Evolutionary conservation across 2,113 vertebrate genomes (phyloP).

Genomic region (Vicugna pacos): DNA sequence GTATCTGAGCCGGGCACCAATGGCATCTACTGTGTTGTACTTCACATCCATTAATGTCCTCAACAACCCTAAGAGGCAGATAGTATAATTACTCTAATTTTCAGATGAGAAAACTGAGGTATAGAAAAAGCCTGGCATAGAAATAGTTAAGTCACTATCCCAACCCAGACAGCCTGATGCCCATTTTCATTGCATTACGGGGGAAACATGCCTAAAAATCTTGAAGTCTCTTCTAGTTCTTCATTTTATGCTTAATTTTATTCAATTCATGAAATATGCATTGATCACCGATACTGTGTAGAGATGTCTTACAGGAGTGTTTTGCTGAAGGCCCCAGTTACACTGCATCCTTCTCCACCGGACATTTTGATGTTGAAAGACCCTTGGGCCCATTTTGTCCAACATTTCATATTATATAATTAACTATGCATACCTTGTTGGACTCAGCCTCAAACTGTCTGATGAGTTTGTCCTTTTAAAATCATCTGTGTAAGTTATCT

Average conservation of each 20-base stretch:
- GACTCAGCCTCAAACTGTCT: constrained; percentile 50
- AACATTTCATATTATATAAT: constrained; percentile 30
- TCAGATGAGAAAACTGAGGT: constrained; percentile 19
- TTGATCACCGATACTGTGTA: neutral
- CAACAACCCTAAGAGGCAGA: neutral
- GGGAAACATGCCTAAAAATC: neutral
- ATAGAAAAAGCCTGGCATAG: constrained; percentile 18
- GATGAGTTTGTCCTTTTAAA: constrained; percentile 67
- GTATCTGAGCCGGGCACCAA: neutral
- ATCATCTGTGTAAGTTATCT: constrained; percentile 44
- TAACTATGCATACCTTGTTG: constrained; percentile 30
- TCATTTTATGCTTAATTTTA: constrained; percentile 35
- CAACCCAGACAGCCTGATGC: neutral
- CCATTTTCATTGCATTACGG: constrained; percentile 7
- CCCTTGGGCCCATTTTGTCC: constrained; percentile 12
- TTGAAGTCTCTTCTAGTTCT: constrained; percentile 25
- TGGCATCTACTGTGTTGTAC: neutral
- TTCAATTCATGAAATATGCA: neutral
- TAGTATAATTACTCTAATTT: neutral
- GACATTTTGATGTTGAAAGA: constrained; percentile 54
- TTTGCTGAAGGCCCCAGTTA: neutral
- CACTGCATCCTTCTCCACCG: neutral
- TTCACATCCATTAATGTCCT: neutral
- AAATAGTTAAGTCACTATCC: neutral
- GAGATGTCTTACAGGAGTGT: neutral